Conservation (phyloP, 2,113 vertebrate genomes). For the Anguilla japonica region DNA sequence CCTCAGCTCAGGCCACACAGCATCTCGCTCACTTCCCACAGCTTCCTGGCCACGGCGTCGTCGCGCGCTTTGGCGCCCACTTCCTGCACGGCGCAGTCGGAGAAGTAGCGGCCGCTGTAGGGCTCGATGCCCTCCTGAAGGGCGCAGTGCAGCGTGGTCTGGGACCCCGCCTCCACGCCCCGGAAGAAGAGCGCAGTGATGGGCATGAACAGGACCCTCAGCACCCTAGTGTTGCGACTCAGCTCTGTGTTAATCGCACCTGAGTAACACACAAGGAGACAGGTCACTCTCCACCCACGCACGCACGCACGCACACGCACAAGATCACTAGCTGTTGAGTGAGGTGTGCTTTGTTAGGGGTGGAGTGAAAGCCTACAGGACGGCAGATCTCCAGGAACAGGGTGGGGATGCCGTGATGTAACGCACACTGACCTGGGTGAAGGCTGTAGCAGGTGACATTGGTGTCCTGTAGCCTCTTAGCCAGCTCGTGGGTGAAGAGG, state of each 20-base stretch:
- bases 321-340: not conserved
- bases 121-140: constrained; percentile 55
- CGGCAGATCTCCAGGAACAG: too few species aligned
- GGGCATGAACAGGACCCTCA: constrained; percentile 50
- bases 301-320: not conserved
- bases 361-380: not conserved
- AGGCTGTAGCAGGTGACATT: constrained; percentile 53
- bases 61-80: constrained; percentile 50
- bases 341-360: too few species aligned
- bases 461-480: constrained; percentile 48
- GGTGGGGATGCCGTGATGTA: not conserved
- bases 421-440: constrained; percentile 48
- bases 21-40: constrained; percentile 63
- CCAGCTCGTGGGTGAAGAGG: constrained; percentile 59
- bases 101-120: constrained; percentile 59
- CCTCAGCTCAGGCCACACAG: constrained; percentile 50
- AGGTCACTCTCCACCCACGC: not conserved
- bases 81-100: constrained; percentile 49
- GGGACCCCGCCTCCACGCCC: constrained; percentile 60
- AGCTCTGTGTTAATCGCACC: constrained; percentile 58
- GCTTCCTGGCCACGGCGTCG: constrained; percentile 54
- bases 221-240: constrained; percentile 52
- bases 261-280: constrained; percentile 14
- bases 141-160: constrained; percentile 74
- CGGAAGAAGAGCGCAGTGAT: constrained; percentile 68